Evolutionary conservation across 2,113 vertebrate genomes (phyloP).

Genomic region (Helogale parvula): DNA sequence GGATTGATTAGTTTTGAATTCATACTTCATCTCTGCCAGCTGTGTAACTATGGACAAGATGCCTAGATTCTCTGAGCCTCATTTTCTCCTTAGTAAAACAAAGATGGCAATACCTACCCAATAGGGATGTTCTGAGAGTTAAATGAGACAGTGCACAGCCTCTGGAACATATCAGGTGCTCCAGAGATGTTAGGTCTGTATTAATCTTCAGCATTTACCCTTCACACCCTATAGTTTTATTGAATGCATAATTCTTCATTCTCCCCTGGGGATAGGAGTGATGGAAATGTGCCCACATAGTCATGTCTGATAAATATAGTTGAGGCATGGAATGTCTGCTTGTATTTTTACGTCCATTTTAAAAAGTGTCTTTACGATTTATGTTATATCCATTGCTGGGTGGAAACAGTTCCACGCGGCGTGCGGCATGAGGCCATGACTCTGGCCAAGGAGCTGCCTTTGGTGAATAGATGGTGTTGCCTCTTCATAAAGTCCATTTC

Average conservation of each 20-base stretch:
- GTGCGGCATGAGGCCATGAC: neutral
- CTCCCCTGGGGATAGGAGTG: neutral
- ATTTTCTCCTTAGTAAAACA: neutral
- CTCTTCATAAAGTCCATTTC: neutral
- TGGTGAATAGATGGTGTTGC: neutral
- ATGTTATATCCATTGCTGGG: neutral
- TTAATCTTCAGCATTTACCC: neutral
- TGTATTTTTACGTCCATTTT: constrained; percentile 19
- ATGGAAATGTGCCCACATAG: neutral
- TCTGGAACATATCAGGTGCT: neutral
- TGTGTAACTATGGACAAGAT: neutral
- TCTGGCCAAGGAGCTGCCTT: neutral
- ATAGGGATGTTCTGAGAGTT: neutral
- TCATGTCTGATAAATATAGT: neutral
- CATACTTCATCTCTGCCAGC: neutral
- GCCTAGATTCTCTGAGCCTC: neutral
- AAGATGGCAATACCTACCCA: neutral
- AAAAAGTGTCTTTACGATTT: neutral
- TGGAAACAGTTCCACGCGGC: neutral
- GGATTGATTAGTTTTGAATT: neutral
- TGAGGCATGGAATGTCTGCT: neutral
- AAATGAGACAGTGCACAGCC: neutral
- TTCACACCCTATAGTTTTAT: neutral
- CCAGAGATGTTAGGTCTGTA: neutral
- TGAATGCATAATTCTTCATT: neutral